Conservation (phyloP, 1,140 invertebrate genomes). For the Babylonia areolata region DNA sequence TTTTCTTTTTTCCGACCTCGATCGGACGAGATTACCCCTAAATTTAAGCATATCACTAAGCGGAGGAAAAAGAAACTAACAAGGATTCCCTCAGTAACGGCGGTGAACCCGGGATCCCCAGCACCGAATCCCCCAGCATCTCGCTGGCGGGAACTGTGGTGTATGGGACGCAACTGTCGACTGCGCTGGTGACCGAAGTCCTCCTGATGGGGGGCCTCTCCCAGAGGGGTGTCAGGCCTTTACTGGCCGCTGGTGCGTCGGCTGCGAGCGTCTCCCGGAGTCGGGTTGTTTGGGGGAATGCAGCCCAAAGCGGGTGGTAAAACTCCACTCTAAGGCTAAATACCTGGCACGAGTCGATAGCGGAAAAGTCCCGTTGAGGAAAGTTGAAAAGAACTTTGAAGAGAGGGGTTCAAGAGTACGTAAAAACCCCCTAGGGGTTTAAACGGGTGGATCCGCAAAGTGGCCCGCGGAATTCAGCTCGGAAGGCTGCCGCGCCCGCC, state of each 20-base stretch:
- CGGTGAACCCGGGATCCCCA: constrained; percentile 87
- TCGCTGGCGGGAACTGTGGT: constrained; percentile 81
- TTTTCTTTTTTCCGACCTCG: constrained; percentile 79
- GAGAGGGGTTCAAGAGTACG: constrained; percentile 91
- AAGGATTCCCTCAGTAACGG: constrained; percentile 90
- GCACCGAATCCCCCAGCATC: constrained; percentile 78
- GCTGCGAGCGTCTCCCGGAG: constrained; percentile 79
- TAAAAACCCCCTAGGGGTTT: constrained; percentile 85
- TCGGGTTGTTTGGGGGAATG: constrained; percentile 89
- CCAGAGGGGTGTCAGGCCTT: constrained; percentile 85
- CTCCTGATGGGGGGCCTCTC: constrained; percentile 80
- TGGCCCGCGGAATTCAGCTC: constrained; percentile 76
- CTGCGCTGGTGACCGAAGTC: constrained; percentile 78
- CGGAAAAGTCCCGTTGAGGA: constrained; percentile 93
- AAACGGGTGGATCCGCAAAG: constrained; percentile 80
- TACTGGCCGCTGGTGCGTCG: constrained; percentile 76
- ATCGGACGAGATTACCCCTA: constrained; percentile 85
- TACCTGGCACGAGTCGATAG: constrained; percentile 89
- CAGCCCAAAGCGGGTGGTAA: constrained; percentile 89
- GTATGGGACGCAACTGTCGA: constrained; percentile 77
- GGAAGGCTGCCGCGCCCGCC: constrained; percentile 67
- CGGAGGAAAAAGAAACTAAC: constrained; percentile 93
- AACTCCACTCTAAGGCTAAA: constrained; percentile 91
- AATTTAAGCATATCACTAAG: constrained; percentile 93
- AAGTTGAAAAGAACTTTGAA: no score